phyloP scores from a whole-genome alignment of 1,140 invertebrate genomes.

The Calephelis nemesis region DNA sequence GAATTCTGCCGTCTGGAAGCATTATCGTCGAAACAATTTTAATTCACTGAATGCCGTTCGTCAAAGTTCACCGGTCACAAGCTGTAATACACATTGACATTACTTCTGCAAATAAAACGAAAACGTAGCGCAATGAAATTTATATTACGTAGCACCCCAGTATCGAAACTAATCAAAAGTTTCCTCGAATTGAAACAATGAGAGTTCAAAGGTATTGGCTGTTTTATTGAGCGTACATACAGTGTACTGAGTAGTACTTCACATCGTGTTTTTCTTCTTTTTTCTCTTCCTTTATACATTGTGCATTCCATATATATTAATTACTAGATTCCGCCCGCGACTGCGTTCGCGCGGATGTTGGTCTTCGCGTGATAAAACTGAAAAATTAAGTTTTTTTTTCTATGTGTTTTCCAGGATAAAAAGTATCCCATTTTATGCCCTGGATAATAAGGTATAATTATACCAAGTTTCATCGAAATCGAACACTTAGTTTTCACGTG shows the following conservation, averaged over 20 bases:
- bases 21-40: slow-evolving; percentile 45
- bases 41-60: slow-evolving; percentile 42
- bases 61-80: slow-evolving; percentile 34
- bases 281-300: too few relatives aligned
- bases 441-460: too few relatives aligned
- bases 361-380: too few relatives aligned
- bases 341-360: too few relatives aligned
- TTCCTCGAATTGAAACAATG: slow-evolving; percentile 35
- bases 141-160: slow-evolving; percentile 27
- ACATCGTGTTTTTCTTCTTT: too few relatives aligned
- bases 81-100: slow-evolving; percentile 1
- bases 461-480: too few relatives aligned
- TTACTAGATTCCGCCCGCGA: too few relatives aligned
- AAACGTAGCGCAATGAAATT: slow-evolving; percentile 1
- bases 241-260: neutral
- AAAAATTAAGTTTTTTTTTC: too few relatives aligned
- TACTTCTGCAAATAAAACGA: slow-evolving; percentile 22
- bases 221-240: slow-evolving; percentile 51
- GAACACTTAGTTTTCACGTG: too few relatives aligned
- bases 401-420: too few relatives aligned
- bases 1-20: slow-evolving; percentile 19
- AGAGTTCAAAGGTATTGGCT: slow-evolving; percentile 39
- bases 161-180: slow-evolving; percentile 57
- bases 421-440: too few relatives aligned
- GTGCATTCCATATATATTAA: too few relatives aligned